These are phyloP conservation scores for Phrixothrix hirtus DNA, from an alignment of 2,888 invertebrate genomes.

Conservation along the genomic window DNA sequence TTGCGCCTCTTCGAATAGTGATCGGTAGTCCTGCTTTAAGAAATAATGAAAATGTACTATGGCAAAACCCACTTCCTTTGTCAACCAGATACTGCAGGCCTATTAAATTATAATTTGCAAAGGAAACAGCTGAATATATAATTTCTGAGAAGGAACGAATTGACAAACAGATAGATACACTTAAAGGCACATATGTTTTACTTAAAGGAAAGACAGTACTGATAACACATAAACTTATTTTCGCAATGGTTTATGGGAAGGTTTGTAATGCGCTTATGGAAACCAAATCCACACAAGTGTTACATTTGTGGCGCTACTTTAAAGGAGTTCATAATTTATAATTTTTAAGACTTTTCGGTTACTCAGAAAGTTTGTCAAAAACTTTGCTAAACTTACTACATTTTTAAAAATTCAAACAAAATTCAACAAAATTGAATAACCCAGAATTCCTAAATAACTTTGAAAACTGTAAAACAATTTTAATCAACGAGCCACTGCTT, in stretches of 20 bases:
- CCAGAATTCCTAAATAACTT: too few relatives aligned
- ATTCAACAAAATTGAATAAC: too few relatives aligned
- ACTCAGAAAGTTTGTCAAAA: too few relatives aligned
- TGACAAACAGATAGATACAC: constrained; percentile 24
- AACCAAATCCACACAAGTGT: constrained; percentile 21
- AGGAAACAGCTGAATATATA: constrained; percentile 37
- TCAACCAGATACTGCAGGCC: constrained; percentile 43
- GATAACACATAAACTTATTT: constrained; percentile 30
- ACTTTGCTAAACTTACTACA: too few relatives aligned
- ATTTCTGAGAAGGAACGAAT: constrained; percentile 26
- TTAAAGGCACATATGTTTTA: constrained; percentile 12
- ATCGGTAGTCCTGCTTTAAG: too few relatives aligned
- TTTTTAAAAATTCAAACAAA: too few relatives aligned
- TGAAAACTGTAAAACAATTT: too few relatives aligned
- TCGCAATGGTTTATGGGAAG: too few relatives aligned
- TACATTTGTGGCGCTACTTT: constrained; percentile 33
- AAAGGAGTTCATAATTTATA: constrained; percentile 36
- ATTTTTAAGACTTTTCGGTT: too few relatives aligned
- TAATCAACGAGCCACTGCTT: too few relatives aligned
- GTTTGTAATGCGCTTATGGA: too few relatives aligned
- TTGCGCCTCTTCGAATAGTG: constrained; percentile 41
- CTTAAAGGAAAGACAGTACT: constrained; percentile 17
- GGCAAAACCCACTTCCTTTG: constrained; percentile 41
- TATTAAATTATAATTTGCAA: constrained; percentile 40
- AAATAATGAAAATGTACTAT: constrained; percentile 39